These are phyloP conservation scores for Drosophila eohydei DNA, from an alignment of 2,888 invertebrate species.

Conservation along the genomic window DNA sequence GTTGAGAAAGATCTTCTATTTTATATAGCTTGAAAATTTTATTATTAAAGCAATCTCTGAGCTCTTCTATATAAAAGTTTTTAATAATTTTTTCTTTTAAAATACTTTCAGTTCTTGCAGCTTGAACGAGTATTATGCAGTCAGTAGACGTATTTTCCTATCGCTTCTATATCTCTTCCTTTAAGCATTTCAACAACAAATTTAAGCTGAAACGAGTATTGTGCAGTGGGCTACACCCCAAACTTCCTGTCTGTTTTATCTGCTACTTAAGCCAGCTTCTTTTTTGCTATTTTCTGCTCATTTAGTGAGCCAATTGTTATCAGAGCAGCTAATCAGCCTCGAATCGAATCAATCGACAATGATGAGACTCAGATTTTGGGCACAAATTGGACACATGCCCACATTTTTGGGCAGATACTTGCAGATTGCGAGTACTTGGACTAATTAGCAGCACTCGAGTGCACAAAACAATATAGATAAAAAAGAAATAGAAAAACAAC, in stretches of 20 bases:
- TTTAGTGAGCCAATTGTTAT: conserved; percentile 54
- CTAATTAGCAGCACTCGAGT: conserved; percentile 70
- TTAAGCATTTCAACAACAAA: too few species aligned
- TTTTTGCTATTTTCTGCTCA: conserved; percentile 41
- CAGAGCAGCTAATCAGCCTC: conserved; percentile 74
- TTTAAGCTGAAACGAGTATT: neutral
- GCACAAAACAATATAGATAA: conserved; percentile 25
- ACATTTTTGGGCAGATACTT: conserved; percentile 52
- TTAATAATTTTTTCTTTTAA: too few species aligned
- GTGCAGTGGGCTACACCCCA: neutral
- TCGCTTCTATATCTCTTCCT: too few species aligned
- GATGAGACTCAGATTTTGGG: conserved; percentile 27
- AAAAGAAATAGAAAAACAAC: conserved; percentile 28
- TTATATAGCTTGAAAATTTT: too few species aligned
- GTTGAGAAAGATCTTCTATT: too few species aligned
- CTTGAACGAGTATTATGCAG: too few species aligned
- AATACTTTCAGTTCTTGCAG: too few species aligned
- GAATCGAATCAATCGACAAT: conserved; percentile 57
- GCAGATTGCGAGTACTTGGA: conserved; percentile 12
- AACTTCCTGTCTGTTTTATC: neutral
- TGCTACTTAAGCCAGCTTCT: neutral
- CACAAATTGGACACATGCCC: conserved; percentile 77
- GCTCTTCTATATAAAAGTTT: too few species aligned
- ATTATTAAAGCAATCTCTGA: too few species aligned
- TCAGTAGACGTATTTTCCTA: too few species aligned